Percentiles rank a stretch among this genome's conserved stretches.
phyloP scores from a whole-genome alignment of 2,797 vertebrate genomes.

The Acanthurus tractus region DNA sequence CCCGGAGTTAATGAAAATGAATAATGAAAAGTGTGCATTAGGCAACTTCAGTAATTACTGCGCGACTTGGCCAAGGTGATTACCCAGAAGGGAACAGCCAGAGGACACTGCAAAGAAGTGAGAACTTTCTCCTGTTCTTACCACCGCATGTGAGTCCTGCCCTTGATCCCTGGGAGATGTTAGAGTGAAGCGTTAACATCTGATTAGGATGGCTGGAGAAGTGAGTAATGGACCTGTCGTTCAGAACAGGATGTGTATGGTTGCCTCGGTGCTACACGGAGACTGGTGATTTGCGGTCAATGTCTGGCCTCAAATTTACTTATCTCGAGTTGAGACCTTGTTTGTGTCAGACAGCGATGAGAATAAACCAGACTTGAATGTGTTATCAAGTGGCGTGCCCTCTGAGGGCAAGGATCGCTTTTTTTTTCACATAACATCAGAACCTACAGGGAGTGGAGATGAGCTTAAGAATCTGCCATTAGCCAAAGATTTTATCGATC shows the following conservation, averaged over 20 bases:
- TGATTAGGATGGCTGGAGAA: constrained; percentile 63
- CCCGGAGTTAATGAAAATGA: constrained; percentile 78
- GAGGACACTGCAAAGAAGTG: constrained; percentile 63
- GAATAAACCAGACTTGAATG: background rate
- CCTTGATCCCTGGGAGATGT: constrained; percentile 61
- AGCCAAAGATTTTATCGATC: background rate
- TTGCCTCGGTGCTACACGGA: constrained; percentile 32
- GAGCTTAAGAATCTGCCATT: background rate
- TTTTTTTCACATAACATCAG: background rate
- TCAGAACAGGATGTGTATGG: constrained; percentile 54
- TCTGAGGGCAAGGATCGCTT: background rate
- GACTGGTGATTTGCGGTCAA: constrained; percentile 52
- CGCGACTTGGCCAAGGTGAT: constrained; percentile 73
- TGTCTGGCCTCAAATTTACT: constrained; percentile 47
- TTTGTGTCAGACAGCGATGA: constrained; percentile 50
- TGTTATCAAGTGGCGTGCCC: background rate
- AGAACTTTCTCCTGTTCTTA: constrained; percentile 55
- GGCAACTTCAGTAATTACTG: constrained; percentile 76
- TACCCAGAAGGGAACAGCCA: constrained; percentile 70
- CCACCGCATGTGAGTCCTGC: constrained; percentile 41
- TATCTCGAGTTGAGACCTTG: constrained; percentile 59
- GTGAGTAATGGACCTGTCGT: constrained; percentile 72
- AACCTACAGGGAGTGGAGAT: background rate
- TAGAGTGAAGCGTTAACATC: constrained; percentile 62
- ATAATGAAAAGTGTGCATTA: constrained; percentile 78